Evolutionary conservation across 2,113 vertebrate species (phyloP), one percentile per base, ranked within the genome.

Genomic region (Neolamprologus cancellatus): DNA sequence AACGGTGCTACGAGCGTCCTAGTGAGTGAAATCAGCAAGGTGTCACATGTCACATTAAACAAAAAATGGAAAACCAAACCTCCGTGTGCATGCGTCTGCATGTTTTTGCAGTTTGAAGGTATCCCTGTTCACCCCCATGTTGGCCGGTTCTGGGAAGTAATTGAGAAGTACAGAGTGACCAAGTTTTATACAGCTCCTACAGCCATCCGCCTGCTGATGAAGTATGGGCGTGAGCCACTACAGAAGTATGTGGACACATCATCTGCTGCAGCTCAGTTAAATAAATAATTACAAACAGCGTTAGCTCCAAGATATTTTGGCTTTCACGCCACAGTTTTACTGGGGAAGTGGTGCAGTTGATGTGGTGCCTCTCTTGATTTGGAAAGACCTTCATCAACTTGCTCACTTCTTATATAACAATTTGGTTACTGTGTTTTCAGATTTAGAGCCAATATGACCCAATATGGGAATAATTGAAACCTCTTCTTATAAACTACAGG

Each of bases 181-280:
- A 96, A 94, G 90, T 96, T 97, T 86, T 97, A 97, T 93, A 97
- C 96, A 0, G 96, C 96, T 2, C 96, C 96, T 5, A 97, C 96
- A 1, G 96, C 95, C 81, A 96, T 97, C 78, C 94, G 96, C 66
- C 92, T 97, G 87, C 92, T 97, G 80, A 97, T 97, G 96, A 97
- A 96, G 91, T 96, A 96, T 11, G 96, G 96, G 20, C 89, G 11
- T 1, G 95, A 97, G 18, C 95, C 96, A 0, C 84, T 96, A 78
- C 91, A 94, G 74, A 94, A 93, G 96, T 97, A 79, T 92, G 95
- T 52, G 10, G 3, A 11, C 8, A 23, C 30, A 10, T 53, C 71
- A 8, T 61, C 52, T 30, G 8, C 11, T 53, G 30, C 78, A 48
- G 39, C 34, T 81, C 46, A 76, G 23, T 53, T 4, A 57, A 34